A percentile compares a stretch with the other conserved stretches of the same genome.
Conservation (phyloP, 2,797 vertebrate species). For the Orientallactaga sibirica region DNA sequence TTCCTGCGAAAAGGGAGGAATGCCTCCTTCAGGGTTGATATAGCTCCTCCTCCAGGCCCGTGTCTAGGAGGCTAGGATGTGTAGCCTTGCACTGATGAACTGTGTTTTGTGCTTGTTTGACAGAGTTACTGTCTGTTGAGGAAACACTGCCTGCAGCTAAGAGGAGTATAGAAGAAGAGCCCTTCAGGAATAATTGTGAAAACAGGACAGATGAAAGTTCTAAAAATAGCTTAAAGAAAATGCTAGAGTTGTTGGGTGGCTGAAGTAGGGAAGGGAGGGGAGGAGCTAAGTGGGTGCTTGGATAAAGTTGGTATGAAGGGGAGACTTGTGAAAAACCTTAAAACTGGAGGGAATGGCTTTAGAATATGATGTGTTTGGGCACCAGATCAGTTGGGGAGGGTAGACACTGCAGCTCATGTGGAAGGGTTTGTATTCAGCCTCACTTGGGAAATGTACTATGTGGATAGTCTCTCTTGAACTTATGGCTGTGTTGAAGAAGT, state of each 20-base stretch:
- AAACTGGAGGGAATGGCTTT: not conserved
- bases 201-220: not conserved
- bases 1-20: too few relatives aligned
- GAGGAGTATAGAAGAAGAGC: not conserved
- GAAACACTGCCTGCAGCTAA: not conserved
- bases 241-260: not conserved
- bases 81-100: not conserved
- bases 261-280: not conserved
- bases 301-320: not conserved
- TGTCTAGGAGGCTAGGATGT: not conserved
- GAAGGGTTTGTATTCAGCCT: not conserved
- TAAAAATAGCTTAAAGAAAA: slow-evolving; percentile 56
- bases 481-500: not conserved
- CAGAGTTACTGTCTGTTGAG: not conserved
- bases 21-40: too few relatives aligned
- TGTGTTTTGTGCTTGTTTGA: not conserved
- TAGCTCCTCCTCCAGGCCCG: not conserved
- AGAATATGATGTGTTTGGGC: too few relatives aligned
- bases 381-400: too few relatives aligned
- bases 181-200: not conserved
- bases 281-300: not conserved
- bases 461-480: not conserved
- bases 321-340: not conserved
- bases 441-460: too few relatives aligned
- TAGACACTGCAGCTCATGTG: too few relatives aligned